Base-by-base conservation (phyloP, 2,888 invertebrate species). In the Ennomos quercinarius region DNA sequence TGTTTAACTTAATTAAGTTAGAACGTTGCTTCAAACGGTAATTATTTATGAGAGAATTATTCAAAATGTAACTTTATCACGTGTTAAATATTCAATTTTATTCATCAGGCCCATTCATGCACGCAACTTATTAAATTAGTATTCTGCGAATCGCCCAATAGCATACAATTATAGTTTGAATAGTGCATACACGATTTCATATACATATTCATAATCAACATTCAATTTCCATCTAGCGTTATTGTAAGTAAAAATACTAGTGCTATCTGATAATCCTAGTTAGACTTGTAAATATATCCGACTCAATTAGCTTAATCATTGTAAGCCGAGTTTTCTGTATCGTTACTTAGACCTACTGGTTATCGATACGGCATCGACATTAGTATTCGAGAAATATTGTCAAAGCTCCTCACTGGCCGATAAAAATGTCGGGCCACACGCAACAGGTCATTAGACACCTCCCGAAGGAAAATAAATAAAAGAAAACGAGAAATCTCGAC, bases 391-490 rank as follows among this genome's bases (percentile, higher is more conserved):
- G 86, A 88, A 90, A 89, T 89, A 91, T 88, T 89, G 88, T 89
- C 91, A 86, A 87, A 84, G 84, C 84, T 75, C 83, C 86, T 82
- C 86, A 80, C 81, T 83, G 83, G 79, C 79, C 88, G 88, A 90
- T 91, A 91, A 91, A 90, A 90, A 88, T 87, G 88, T 84, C 87
- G 78, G 91, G 84, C 91, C 91, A 91, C 91, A 90, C 91, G 84
- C 91, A 89, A 83, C 83, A 85, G 81, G 88, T 90, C 91, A 91
- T 91, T 91, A 91, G 91, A 91, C 91, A 91, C 91, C 90, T 90
- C 86, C 83, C 83, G 71, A 75, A 83, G 84, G 81, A 89, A 91
- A 90, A 91, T 91, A 92, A 92, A 91, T 91, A 89, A 89, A 90
- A 89, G 81, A 83, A 88, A 89, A 91, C 89, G 87, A 91, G 90